A percentile compares a stretch with the other conserved stretches of the same genome.
Conservation (phyloP, 2,113 vertebrate species). For the Rhinolophus sinicus region DNA sequence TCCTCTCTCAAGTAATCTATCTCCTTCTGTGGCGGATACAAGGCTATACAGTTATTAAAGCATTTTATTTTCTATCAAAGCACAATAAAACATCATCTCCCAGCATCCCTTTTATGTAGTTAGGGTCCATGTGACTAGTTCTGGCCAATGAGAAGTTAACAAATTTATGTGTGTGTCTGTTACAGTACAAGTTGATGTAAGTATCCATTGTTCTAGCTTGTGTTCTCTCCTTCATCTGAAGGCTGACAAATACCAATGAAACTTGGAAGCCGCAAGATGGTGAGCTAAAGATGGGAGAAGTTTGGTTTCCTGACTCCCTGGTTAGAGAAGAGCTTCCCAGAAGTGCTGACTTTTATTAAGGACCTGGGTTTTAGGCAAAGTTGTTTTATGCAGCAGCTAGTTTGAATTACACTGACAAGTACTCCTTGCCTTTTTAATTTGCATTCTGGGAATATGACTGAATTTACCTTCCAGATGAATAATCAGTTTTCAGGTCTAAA, state of each 20-base stretch:
- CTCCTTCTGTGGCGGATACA: background rate
- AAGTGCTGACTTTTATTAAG: background rate
- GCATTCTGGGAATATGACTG: background rate
- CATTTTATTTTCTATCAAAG: background rate
- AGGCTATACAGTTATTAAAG: background rate
- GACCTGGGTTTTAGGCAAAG: background rate
- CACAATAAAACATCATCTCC: background rate
- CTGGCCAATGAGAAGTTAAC: background rate
- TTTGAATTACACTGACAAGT: background rate
- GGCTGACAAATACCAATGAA: background rate
- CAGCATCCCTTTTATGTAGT: background rate
- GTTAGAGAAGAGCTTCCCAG: background rate
- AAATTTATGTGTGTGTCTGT: background rate
- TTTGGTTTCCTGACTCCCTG: background rate
- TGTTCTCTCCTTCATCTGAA: background rate
- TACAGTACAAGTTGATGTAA: background rate
- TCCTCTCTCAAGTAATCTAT: background rate
- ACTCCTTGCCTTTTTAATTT: background rate
- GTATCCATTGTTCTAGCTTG: background rate
- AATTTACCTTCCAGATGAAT: constrained; percentile 35
- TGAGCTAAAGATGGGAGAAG: background rate
- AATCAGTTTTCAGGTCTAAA: background rate
- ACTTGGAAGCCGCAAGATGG: background rate
- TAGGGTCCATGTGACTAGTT: background rate
- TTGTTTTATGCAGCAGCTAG: background rate